A percentile compares a stretch with the other conserved stretches of the same genome.
Conservation (phyloP, 92 coral and sea anemone species). For the Parazoanthus swiftii region DNA sequence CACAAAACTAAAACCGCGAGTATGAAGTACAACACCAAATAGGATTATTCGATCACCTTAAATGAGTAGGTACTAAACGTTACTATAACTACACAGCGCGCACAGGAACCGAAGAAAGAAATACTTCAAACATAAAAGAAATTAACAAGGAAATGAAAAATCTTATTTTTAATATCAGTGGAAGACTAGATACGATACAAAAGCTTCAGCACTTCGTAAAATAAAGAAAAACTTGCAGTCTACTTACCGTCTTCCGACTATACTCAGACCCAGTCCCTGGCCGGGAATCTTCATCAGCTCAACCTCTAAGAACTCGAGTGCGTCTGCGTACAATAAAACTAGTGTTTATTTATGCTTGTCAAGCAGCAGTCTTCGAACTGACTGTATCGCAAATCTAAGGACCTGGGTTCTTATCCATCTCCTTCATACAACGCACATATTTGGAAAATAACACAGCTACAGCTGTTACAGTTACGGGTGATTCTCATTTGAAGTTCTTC, state of each 20-base stretch:
- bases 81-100: neutral
- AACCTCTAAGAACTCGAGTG: slow-evolving; percentile 77
- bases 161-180: neutral
- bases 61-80: too few relatives aligned
- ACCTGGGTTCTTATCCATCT: neutral
- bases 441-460: too few relatives aligned
- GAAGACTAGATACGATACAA: neutral
- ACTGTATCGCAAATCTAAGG: neutral
- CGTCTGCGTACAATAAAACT: slow-evolving; percentile 58
- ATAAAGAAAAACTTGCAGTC: neutral
- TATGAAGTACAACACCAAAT: too few relatives aligned
- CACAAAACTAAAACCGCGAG: too few relatives aligned
- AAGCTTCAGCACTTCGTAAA: neutral
- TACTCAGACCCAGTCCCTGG: slow-evolving; percentile 95
- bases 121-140: too few relatives aligned
- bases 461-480: neutral
- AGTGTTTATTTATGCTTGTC: neutral
- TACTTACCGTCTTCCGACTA: slow-evolving; percentile 93
- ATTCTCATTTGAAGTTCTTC: neutral
- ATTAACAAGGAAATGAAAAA: too few relatives aligned
- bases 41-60: too few relatives aligned
- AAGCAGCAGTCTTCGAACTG: neutral
- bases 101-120: neutral
- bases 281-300: slow-evolving; percentile 90
- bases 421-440: too few relatives aligned